Evolutionary conservation across 2,888 invertebrate species (phyloP).

Genomic region (Sicus ferrugineus): DNA sequence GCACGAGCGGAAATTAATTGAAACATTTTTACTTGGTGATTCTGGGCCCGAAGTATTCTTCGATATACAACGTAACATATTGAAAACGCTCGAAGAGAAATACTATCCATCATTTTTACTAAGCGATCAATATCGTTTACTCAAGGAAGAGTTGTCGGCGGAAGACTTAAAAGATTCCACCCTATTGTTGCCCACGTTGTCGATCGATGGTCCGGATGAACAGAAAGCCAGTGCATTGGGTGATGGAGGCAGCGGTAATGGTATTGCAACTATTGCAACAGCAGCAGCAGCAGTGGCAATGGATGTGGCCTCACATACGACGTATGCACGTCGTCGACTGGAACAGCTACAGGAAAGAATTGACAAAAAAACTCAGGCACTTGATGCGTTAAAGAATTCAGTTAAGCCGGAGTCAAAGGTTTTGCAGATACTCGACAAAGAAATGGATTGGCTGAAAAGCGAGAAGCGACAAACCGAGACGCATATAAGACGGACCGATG

Average conservation of each 20-base stretch:
- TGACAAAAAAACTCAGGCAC: slow-evolving; percentile 81
- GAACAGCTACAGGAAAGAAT: slow-evolving; percentile 85
- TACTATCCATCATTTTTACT: slow-evolving; percentile 89
- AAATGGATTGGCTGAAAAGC: slow-evolving; percentile 82
- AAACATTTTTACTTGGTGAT: slow-evolving; percentile 85
- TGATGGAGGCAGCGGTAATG: slow-evolving; percentile 40
- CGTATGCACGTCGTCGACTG: slow-evolving; percentile 81
- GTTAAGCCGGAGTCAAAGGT: slow-evolving; percentile 86
- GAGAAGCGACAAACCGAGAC: slow-evolving; percentile 84
- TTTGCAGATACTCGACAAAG: slow-evolving; percentile 78
- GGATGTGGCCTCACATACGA: slow-evolving; percentile 83
- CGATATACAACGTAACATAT: slow-evolving; percentile 83
- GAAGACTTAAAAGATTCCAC: slow-evolving; percentile 65
- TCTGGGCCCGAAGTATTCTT: slow-evolving; percentile 88
- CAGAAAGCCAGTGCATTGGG: slow-evolving; percentile 49
- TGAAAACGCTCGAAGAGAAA: slow-evolving; percentile 82
- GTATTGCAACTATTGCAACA: slow-evolving; percentile 40
- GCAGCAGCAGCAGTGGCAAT: slow-evolving; percentile 55
- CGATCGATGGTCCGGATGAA: slow-evolving; percentile 52
- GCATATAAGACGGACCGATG: slow-evolving; percentile 84
- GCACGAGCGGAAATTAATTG: slow-evolving; percentile 83
- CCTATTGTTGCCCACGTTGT: slow-evolving; percentile 54
- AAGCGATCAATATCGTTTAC: slow-evolving; percentile 82
- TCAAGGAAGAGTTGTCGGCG: slow-evolving; percentile 61
- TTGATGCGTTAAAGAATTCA: slow-evolving; percentile 82